phyloP scores from a whole-genome alignment of 2,113 vertebrate species.

The Coregonus clupeaformis region DNA sequence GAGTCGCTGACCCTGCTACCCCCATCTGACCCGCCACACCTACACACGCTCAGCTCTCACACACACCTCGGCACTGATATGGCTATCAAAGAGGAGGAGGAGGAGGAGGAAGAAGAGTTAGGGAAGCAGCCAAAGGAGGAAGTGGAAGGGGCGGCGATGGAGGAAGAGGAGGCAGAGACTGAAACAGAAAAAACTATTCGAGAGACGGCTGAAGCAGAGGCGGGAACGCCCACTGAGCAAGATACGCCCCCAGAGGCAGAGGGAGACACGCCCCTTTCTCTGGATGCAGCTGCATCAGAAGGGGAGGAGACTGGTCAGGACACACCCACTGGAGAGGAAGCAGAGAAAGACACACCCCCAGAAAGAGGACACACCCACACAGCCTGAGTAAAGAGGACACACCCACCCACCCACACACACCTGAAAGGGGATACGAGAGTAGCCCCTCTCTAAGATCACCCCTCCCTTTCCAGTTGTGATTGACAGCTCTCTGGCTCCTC shows the following conservation, averaged over 20 bases:
- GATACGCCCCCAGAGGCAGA: constrained; percentile 4
- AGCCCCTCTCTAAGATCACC: too few relatives aligned
- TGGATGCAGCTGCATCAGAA: constrained; percentile 9
- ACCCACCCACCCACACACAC: background rate
- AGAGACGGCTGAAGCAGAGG: constrained; percentile 25
- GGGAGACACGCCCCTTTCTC: constrained; percentile 12
- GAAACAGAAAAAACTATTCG: constrained; percentile 22
- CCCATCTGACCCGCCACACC: constrained; percentile 81
- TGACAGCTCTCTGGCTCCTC: too few relatives aligned
- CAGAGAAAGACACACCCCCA: constrained; percentile 20
- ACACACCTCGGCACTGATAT: constrained; percentile 40
- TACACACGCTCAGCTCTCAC: constrained; percentile 74
- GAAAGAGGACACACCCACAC: constrained; percentile 1
- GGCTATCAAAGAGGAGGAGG: constrained; percentile 49
- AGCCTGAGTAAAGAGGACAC: constrained; percentile 2
- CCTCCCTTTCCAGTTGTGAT: too few relatives aligned
- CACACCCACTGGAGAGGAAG: background rate
- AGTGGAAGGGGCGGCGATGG: background rate
- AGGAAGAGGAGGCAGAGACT: background rate
- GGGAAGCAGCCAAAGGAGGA: background rate
- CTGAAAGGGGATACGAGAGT: too few relatives aligned
- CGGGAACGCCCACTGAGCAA: constrained; percentile 19
- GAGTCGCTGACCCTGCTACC: constrained; percentile 93
- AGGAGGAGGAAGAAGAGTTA: constrained; percentile 26
- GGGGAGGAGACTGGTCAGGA: constrained; percentile 28